These are phyloP conservation scores for Palaemon carinicauda DNA, from an alignment of 1,140 invertebrate genomes.

Conservation along the genomic window DNA sequence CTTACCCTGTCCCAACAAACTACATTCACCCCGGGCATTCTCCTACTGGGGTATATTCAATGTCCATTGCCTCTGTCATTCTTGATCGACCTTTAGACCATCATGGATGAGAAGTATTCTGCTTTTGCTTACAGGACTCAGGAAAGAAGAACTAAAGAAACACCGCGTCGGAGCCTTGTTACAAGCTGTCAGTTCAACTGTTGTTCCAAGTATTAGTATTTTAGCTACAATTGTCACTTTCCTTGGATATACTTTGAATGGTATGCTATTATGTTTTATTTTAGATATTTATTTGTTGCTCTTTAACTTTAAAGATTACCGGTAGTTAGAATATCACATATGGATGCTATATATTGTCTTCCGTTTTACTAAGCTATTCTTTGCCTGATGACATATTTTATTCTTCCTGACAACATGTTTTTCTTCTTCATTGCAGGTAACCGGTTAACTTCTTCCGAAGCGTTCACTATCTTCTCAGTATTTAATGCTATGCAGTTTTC, in stretches of 20 bases:
- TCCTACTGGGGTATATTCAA: no score
- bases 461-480: slow-evolving; percentile 60
- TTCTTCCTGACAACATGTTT: neutral
- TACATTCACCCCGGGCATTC: no score
- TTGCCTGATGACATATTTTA: no score
- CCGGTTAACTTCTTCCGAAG: slow-evolving; percentile 41
- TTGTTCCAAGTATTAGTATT: slow-evolving; percentile 51
- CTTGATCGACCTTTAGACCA: no score
- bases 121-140: neutral
- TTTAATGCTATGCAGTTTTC: slow-evolving; percentile 59
- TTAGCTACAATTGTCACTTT: slow-evolving; percentile 52
- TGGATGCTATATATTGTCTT: no score
- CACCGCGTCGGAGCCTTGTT: slow-evolving; percentile 44
- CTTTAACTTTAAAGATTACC: neutral
- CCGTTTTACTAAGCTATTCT: no score
- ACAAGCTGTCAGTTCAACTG: slow-evolving; percentile 51
- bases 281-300: neutral
- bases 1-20: no score
- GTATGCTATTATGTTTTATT: neutral
- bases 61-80: no score
- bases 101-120: no score
- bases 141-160: slow-evolving; percentile 47
- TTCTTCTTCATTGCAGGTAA: slow-evolving; percentile 22
- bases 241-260: slow-evolving; percentile 46
- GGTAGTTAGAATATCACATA: neutral